Conservation (phyloP, 2,113 vertebrate genomes). For the Laticauda colubrina region DNA sequence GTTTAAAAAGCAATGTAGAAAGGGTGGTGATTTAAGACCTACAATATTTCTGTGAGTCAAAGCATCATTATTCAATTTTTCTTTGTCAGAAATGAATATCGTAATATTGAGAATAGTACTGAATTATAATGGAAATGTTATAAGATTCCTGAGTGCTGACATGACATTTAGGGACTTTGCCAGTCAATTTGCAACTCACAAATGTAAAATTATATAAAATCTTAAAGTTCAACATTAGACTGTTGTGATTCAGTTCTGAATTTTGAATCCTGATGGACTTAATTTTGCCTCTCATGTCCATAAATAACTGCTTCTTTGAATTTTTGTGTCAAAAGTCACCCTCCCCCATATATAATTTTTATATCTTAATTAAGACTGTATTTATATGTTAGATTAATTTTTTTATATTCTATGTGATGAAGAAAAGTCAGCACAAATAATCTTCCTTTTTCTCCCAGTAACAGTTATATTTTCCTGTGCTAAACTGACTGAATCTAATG, state of each 20-base stretch:
- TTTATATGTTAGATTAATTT: background rate
- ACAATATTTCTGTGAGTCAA: background rate
- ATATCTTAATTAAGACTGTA: background rate
- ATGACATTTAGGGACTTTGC: background rate
- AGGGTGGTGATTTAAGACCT: background rate
- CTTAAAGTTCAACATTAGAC: background rate
- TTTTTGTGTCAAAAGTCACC: background rate
- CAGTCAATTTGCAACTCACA: background rate
- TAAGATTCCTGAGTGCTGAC: background rate
- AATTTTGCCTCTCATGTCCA: background rate
- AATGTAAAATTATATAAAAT: background rate
- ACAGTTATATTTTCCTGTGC: constrained; percentile 33
- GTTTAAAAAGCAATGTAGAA: background rate
- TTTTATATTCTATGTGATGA: constrained; percentile 13
- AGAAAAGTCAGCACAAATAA: constrained; percentile 28
- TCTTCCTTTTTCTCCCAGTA: constrained; percentile 38
- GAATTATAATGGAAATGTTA: background rate
- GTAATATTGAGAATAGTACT: constrained; percentile 5
- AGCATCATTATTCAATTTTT: constrained; percentile 15
- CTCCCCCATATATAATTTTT: background rate
- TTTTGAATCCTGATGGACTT: background rate
- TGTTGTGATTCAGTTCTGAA: background rate
- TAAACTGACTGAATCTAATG: constrained; percentile 40
- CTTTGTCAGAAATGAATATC: background rate
- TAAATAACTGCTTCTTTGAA: background rate